Percentiles rank a stretch among this genome's conserved stretches.
phyloP scores from a whole-genome alignment of 1,140 invertebrate species.

The Coenobita brevimanus region DNA sequence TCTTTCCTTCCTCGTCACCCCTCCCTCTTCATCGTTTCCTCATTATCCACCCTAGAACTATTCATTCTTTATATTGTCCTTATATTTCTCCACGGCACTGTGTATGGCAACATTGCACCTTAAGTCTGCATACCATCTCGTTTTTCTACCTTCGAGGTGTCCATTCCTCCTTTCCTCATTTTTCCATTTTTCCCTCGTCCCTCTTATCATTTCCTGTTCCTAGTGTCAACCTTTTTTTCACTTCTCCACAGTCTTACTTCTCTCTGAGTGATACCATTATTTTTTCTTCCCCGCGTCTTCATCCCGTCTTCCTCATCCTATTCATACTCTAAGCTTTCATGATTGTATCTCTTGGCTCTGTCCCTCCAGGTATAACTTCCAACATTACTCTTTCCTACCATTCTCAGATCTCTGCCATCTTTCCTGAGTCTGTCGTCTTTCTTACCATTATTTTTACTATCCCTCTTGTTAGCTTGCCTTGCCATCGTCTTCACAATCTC shows the following conservation, averaged over 20 bases:
- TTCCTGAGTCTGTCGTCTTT: not conserved
- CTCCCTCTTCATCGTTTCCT: not conserved
- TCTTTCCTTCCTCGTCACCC: too few species aligned
- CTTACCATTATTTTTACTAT: not conserved
- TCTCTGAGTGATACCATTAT: not conserved
- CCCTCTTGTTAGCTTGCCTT: not conserved
- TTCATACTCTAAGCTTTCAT: too few species aligned
- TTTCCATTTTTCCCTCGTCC: not conserved
- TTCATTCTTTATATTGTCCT: too few species aligned
- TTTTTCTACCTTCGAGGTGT: not conserved
- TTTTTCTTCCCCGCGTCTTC: too few species aligned
- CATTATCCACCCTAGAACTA: not conserved
- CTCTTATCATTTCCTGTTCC: not conserved
- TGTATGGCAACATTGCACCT: too few species aligned
- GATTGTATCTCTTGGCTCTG: too few species aligned
- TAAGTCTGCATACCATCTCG: too few species aligned
- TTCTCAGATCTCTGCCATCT: not conserved
- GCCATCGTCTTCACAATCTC: too few species aligned
- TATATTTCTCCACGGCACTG: too few species aligned
- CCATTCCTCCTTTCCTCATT: not conserved
- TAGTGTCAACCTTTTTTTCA: not conserved
- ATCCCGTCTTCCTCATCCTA: too few species aligned
- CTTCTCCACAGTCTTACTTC: not conserved
- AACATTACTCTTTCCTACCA: too few species aligned
- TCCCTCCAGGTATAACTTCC: too few species aligned